Conservation (phyloP, 1,140 invertebrate species). For the Aricia agestis region DNA sequence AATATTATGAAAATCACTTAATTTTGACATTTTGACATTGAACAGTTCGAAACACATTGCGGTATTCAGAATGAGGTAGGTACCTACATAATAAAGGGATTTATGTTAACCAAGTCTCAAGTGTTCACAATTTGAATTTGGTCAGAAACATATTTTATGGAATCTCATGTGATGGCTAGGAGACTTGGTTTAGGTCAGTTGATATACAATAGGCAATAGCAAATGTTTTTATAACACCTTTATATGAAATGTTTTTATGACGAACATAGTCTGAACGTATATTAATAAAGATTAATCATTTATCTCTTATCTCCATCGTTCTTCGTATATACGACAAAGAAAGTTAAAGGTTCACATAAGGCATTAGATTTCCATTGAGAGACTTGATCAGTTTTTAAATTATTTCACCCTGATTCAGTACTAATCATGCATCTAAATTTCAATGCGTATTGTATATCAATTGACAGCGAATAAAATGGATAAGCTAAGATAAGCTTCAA, state of each 20-base stretch:
- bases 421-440: neutral
- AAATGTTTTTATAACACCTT: neutral
- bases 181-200: neutral
- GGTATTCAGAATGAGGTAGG: constrained; percentile 51
- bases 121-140: neutral
- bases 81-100: too few species aligned
- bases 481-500: neutral
- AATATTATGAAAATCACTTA: too few species aligned
- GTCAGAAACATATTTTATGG: neutral
- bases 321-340: too few species aligned
- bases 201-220: neutral
- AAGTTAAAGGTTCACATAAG: too few species aligned
- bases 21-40: too few species aligned
- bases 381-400: neutral
- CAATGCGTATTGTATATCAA: neutral
- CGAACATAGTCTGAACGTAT: too few species aligned
- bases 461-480: neutral
- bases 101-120: neutral
- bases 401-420: neutral
- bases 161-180: too few species aligned
- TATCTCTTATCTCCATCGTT: too few species aligned
- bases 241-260: too few species aligned
- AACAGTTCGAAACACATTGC: constrained; percentile 51
- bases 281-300: too few species aligned
- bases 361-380: too few species aligned